Percentiles rank a stretch among this genome's conserved stretches.
Conservation (phyloP, 1,140 invertebrate genomes). For the Drosophila erecta region DNA sequence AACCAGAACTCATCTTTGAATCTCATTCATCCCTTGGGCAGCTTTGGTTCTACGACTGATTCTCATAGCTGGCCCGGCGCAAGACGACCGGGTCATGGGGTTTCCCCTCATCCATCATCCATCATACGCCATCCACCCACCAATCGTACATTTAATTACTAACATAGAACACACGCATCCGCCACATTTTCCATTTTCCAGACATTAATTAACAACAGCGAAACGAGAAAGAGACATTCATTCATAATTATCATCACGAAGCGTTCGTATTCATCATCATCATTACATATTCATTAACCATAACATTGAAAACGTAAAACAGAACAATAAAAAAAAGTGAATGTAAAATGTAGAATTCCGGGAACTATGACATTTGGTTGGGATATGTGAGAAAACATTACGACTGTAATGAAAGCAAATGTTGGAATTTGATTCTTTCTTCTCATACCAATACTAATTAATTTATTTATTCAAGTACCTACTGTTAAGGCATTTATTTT, state of each 20-base stretch:
- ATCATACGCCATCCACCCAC: conserved; percentile 10
- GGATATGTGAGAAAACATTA: neutral
- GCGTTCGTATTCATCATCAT: conserved; percentile 75
- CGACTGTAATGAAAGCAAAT: no score
- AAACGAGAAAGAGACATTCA: conserved; percentile 50
- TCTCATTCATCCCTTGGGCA: conserved; percentile 61
- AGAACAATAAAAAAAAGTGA: conserved; percentile 79
- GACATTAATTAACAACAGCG: conserved; percentile 67
- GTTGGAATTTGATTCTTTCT: no score
- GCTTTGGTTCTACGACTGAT: conserved; percentile 73
- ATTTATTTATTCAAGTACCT: no score
- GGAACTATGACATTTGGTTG: neutral
- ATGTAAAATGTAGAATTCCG: conserved; percentile 71
- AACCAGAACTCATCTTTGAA: conserved; percentile 32
- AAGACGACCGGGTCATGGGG: conserved; percentile 51
- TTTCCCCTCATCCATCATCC: conserved; percentile 21
- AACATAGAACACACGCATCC: conserved; percentile 55
- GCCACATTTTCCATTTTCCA: conserved; percentile 62
- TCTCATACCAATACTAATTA: no score
- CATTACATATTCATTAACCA: conserved; percentile 82
- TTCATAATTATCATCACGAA: conserved; percentile 59
- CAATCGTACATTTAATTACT: conserved; percentile 68
- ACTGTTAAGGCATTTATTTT: no score
- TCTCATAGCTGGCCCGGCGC: conserved; percentile 50
- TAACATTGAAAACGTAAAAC: conserved; percentile 82